Base-by-base conservation (phyloP, 2,888 invertebrate genomes). In the Aporophyla nigra region DNA sequence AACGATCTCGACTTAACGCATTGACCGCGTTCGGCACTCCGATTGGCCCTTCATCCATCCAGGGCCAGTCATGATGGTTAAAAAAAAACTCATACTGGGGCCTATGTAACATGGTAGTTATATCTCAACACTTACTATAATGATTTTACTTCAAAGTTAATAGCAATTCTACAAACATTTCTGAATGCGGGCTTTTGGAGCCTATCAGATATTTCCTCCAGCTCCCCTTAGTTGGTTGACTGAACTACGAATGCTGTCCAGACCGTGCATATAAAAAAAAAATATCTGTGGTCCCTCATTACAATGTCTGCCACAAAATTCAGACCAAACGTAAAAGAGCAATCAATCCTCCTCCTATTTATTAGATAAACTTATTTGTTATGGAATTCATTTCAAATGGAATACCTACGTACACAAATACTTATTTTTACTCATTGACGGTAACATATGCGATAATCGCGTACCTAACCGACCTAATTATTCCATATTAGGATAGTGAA, bases 371-470 rank as follows among this genome's bases (percentile, higher is more conserved):
- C 53, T 16, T 12, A 54, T 27, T 21, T 71, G 27, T n/a, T 12
- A 54, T 43, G 0, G 16, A 21, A 27, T n/a, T 43, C n/a, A 12
- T 54, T 54, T 24, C 19, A 0, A n/a, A 46, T 1, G 24, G 5
- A 49, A 73, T 73, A 10, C 19, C 33, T 33, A 33, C 33, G 10
- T 24, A 16, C 4, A 49, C 40, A 56, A 21, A 24, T 1, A 40
- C 6, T n/a, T 73, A 46, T 46, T 14, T 46, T 27, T 56, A 12
- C 2, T 16, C 19, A 49, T 69, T 53, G 71, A 53, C 71, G 56
- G 49, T 58, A 73, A 74, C 70, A 71, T 21, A n/a, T 19, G 24
- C 74, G 24, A 40, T 49, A 56, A 19, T 14, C 27, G 21, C 19
- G 46, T 72, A 56, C 19, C 27, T 54, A 54, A 54, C 16, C 43